Conservation (phyloP, 2,113 vertebrate genomes). For the Glaucidium brasilianum region DNA sequence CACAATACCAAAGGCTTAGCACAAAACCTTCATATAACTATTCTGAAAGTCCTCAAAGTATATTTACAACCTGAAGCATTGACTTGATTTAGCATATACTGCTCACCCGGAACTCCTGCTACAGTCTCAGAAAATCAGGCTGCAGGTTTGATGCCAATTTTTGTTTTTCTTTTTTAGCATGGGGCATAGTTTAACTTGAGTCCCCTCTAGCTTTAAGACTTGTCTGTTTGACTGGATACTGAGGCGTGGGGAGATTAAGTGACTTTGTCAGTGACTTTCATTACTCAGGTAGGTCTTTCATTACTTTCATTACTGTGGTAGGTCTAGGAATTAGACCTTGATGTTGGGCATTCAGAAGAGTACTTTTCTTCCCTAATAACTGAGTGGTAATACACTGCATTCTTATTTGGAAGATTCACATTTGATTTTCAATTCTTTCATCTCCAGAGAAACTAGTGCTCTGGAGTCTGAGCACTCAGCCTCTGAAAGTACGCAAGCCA, state of each 20-base stretch:
- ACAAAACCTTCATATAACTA: background rate
- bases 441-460: slow-evolving; percentile 29
- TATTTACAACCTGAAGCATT: background rate
- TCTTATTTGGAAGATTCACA: slow-evolving; percentile 62
- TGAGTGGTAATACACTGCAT: slow-evolving; percentile 32
- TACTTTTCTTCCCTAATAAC: slow-evolving; percentile 49
- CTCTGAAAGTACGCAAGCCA: background rate
- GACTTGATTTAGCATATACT: background rate
- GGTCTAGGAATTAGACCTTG: slow-evolving; percentile 42
- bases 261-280: slow-evolving; percentile 52
- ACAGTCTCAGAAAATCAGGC: background rate
- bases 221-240: slow-evolving; percentile 13
- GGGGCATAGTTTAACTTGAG: background rate
- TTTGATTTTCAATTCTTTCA: slow-evolving; percentile 63
- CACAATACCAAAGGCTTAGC: background rate
- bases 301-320: slow-evolving; percentile 42
- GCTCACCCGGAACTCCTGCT: background rate
- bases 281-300: slow-evolving; percentile 28
- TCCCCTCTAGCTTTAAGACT: background rate
- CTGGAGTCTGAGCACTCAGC: slow-evolving; percentile 34
- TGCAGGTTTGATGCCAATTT: background rate
- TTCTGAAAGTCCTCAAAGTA: background rate
- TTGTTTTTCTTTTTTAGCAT: background rate
- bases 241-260: slow-evolving; percentile 39
- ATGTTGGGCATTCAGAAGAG: slow-evolving; percentile 42